Conservation (phyloP, 35 echinoderm and acorn worm species). For the Strongylocentrotus purpuratus region DNA sequence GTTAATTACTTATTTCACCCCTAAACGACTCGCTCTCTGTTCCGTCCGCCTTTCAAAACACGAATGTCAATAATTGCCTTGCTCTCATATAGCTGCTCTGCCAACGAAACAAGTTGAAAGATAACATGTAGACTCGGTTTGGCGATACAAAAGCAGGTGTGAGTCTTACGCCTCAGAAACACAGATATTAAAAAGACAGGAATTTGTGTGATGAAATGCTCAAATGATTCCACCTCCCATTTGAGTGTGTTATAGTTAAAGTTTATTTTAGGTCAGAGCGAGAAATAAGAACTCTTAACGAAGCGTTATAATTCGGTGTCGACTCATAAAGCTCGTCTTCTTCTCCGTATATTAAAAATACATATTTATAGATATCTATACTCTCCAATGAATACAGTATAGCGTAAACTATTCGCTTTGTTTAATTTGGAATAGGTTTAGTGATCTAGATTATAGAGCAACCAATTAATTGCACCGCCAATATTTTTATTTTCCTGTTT, state of each 20-base stretch:
- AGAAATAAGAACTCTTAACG: background rate
- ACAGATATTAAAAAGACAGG: background rate
- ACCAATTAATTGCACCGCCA: background rate
- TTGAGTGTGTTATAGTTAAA: background rate
- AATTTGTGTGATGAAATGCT: background rate
- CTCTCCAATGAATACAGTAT: background rate
- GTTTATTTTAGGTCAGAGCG: background rate
- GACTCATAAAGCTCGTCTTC: background rate
- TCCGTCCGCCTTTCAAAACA: slow-evolving; percentile 35
- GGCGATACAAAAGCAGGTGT: slow-evolving; percentile 20
- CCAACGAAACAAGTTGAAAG: background rate
- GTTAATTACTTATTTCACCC: slow-evolving; percentile 44
- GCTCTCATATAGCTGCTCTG: background rate
- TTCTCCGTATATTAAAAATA: background rate
- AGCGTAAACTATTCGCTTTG: background rate
- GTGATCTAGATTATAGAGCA: background rate
- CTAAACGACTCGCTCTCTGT: slow-evolving; percentile 26
- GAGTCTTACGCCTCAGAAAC: background rate
- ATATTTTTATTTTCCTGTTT: background rate
- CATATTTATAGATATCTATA: background rate
- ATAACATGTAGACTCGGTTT: background rate
- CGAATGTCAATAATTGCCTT: slow-evolving; percentile 40
- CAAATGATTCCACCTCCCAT: background rate
- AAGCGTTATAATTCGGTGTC: background rate
- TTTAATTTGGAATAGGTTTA: background rate